Conservation (phyloP, 2,888 invertebrate genomes). For the Oscheius sp. region DNA sequence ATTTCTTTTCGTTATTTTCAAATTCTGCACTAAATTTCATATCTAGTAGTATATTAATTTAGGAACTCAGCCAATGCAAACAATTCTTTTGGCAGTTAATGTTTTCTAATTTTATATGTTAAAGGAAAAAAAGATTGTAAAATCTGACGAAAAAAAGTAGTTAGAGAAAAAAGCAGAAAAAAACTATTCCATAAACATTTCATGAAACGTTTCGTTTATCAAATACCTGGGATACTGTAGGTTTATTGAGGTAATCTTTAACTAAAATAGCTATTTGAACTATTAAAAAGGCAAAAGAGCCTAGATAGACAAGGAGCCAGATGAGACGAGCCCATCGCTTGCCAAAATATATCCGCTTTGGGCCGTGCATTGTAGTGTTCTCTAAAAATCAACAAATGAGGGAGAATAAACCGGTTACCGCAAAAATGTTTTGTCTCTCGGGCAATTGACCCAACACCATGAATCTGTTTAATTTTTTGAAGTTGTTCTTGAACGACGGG, state of each 20-base stretch:
- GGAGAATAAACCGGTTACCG: slow-evolving; percentile 40
- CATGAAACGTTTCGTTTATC: too few relatives aligned
- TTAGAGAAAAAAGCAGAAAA: too few relatives aligned
- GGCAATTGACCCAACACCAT: slow-evolving; percentile 57
- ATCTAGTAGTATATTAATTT: too few relatives aligned
- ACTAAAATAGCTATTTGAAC: slow-evolving; percentile 53
- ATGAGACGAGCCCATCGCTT: slow-evolving; percentile 47
- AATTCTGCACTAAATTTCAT: too few relatives aligned
- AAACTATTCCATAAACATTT: too few relatives aligned
- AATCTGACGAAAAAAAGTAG: too few relatives aligned
- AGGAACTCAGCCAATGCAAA: too few relatives aligned
- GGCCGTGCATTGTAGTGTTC: slow-evolving; percentile 67
- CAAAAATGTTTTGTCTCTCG: slow-evolving; percentile 65
- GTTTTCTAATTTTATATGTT: too few relatives aligned
- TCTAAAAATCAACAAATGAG: slow-evolving; percentile 42
- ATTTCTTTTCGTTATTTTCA: too few relatives aligned
- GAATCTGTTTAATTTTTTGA: slow-evolving; percentile 43
- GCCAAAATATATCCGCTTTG: slow-evolving; percentile 59
- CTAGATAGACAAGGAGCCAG: slow-evolving; percentile 54
- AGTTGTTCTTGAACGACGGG: slow-evolving; percentile 22
- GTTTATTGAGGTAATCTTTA: slow-evolving; percentile 50
- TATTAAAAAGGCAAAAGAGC: slow-evolving; percentile 52
- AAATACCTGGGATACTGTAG: slow-evolving; percentile 62
- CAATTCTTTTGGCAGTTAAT: too few relatives aligned
- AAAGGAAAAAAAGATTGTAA: too few relatives aligned